Base-by-base conservation (phyloP, 1,140 invertebrate species). In the Pogonomyrmex barbatus region DNA sequence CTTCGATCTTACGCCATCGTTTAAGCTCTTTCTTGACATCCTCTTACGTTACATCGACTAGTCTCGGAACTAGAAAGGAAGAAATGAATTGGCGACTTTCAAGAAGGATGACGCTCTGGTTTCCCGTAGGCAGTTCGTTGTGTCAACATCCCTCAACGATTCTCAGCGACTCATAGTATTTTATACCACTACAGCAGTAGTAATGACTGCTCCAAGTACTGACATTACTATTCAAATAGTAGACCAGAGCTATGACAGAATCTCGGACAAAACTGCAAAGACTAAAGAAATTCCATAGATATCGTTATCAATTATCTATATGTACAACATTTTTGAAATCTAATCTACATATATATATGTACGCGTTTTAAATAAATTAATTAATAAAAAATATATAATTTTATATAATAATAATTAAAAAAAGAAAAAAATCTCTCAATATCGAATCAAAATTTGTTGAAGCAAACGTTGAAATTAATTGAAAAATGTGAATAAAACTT, bases 51-150 rank as follows among this genome's bases (percentile, higher is more conserved):
- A 81, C 76, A 14, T 67, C 42, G 62, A 81, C 63, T 17, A 9
- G 17, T 73, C 67, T 33, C 42, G 30, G 17, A 83, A 62, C 42
- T n/a, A 83, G 33, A 83, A 83, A 83, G 68, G 42, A 60, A 83
- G 68, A 83, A 83, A 83, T 75, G 56, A 83, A 83, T 60, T 60
- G 79, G 54, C 42, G 79, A 83, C 68, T 83, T 83, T 73, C 45
- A 75, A 83, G 42, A 83, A 45, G 68, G 33, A 73, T 71, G 68
- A 83, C 30, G 79, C 17, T 24, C 24, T 14, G 54, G 17, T 82
- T 39, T 82, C 39, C 24, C 63, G 12, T 56, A 58, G 56, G 14
- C 8, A 1, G 42, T 47, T 73, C 42, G 60, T 83, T 75, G 45
- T 75, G n/a, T 42, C 17, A 47, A 6, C 33, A 5, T 60, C n/a